Evolutionary conservation across 2,797 vertebrate species (phyloP).

Genomic region (Melanogrammus aeglefinus): DNA sequence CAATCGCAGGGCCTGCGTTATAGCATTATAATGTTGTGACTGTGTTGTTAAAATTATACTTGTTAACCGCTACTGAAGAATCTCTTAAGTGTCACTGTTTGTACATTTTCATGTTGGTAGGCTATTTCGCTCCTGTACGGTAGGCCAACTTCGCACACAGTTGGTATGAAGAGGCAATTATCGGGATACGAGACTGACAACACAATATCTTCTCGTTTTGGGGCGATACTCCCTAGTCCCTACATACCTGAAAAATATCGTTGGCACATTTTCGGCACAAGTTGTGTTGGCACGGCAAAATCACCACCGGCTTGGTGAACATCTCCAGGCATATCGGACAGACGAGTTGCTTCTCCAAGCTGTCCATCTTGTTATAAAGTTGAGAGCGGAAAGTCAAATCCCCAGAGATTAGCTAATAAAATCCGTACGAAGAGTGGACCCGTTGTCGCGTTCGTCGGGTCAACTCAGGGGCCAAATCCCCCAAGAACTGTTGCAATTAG

Average conservation of each 20-base stretch:
- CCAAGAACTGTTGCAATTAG: neutral
- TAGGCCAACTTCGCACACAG: neutral
- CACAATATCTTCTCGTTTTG: neutral
- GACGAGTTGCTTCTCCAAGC: slow-evolving; percentile 92
- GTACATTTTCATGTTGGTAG: neutral
- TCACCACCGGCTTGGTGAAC: slow-evolving; percentile 96
- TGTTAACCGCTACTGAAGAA: neutral
- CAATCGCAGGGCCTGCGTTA: neutral
- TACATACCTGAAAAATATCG: slow-evolving; percentile 92
- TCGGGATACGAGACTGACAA: neutral
- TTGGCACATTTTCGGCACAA: slow-evolving; percentile 96
- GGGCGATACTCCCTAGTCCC: neutral
- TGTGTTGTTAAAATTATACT: neutral
- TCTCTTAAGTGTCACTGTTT: neutral
- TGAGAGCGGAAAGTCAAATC: no score
- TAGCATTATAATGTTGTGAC: neutral
- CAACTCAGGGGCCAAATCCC: neutral
- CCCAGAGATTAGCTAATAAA: no score
- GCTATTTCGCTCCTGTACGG: neutral
- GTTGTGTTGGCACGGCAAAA: slow-evolving; percentile 96
- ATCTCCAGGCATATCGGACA: slow-evolving; percentile 97
- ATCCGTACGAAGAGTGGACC: no score
- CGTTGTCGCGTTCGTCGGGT: neutral
- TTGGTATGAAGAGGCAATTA: neutral
- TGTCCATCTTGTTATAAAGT: slow-evolving; percentile 80